Percentiles rank a stretch among this genome's conserved stretches.
phyloP scores from a whole-genome alignment of 2,113 vertebrate genomes.

The Ictalurus punctatus region DNA sequence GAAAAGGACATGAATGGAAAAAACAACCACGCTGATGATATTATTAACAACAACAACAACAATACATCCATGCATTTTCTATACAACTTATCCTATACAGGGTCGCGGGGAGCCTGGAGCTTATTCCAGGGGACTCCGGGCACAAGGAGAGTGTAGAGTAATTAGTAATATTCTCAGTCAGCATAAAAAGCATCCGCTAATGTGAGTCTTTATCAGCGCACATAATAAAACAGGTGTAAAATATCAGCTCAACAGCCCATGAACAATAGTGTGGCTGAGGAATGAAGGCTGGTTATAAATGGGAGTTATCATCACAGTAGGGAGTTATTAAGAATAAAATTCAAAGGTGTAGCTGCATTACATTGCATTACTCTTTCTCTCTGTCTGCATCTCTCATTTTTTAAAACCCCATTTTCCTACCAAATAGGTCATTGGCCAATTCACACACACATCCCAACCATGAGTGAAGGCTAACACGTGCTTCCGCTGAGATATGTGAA shows the following conservation, averaged over 20 bases:
- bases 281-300: conserved; percentile 34
- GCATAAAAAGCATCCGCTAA: background rate
- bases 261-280: conserved; percentile 16
- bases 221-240: conserved; percentile 28
- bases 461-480: background rate
- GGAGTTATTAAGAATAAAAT: conserved; percentile 39
- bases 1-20: background rate
- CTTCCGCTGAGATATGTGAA: background rate
- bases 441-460: background rate
- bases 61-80: no score
- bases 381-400: background rate
- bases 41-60: no score
- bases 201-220: background rate
- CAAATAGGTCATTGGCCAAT: background rate
- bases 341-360: conserved; percentile 18
- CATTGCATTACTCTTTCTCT: background rate
- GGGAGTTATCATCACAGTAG: conserved; percentile 33
- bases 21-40: no score
- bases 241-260: conserved; percentile 17
- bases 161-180: background rate
- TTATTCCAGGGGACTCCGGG: no score
- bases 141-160: no score
- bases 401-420: background rate
- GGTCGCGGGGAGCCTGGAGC: no score
- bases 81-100: no score